These are phyloP conservation scores for Sebastes wilsoni DNA, from an alignment of 2,797 vertebrate species.

Conservation along the genomic window DNA sequence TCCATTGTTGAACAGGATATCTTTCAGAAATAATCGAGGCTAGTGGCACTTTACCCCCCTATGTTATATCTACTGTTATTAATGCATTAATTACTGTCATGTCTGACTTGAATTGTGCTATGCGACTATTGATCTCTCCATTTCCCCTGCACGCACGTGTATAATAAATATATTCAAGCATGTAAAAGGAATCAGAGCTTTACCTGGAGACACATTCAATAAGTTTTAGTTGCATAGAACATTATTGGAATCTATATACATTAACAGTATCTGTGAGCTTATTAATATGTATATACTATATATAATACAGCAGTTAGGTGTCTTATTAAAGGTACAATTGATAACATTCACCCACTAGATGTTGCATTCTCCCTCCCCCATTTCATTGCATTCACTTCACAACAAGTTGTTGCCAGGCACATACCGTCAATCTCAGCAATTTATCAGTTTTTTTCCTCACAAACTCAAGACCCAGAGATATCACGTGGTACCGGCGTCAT, in stretches of 20 bases:
- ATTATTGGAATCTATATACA: not conserved
- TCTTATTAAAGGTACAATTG: not conserved
- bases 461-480: no score
- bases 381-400: no score
- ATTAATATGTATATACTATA: not conserved
- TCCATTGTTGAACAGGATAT: slow-evolving; percentile 59
- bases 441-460: no score
- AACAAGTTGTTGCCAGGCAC: no score
- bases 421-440: no score
- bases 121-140: slow-evolving; percentile 34
- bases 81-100: slow-evolving; percentile 64
- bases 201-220: not conserved
- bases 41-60: slow-evolving; percentile 31
- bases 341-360: no score
- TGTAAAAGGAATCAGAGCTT: not conserved
- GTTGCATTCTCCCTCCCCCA: no score
- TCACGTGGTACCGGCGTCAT: no score
- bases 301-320: not conserved
- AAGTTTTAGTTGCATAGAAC: not conserved
- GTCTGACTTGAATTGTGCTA: slow-evolving; percentile 34
- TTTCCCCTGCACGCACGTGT: not conserved
- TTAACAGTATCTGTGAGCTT: not conserved
- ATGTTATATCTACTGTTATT: slow-evolving; percentile 46
- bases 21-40: slow-evolving; percentile 43
- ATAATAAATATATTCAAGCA: slow-evolving; percentile 10